phyloP scores from a whole-genome alignment of 1,140 invertebrate genomes.

The Mactra quadrangularis region DNA sequence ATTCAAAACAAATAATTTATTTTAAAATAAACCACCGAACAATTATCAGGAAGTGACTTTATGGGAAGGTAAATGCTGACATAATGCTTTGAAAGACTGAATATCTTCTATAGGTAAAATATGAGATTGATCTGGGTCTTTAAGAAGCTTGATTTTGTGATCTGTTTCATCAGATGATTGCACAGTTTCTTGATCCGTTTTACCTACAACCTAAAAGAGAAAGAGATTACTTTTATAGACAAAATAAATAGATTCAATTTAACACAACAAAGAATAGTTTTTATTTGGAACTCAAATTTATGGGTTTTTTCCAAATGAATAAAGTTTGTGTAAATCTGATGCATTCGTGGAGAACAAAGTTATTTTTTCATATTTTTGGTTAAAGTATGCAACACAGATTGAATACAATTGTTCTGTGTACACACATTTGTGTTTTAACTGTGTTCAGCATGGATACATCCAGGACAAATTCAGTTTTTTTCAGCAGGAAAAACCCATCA shows the following conservation, averaged over 20 bases:
- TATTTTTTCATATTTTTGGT: not conserved
- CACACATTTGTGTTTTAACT: too few species aligned
- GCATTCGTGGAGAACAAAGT: not conserved
- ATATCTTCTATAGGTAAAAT: constrained; percentile 16
- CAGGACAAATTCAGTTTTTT: too few species aligned
- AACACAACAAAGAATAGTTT: not conserved
- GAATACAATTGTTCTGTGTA: too few species aligned
- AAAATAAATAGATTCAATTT: not conserved
- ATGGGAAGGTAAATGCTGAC: constrained; percentile 4
- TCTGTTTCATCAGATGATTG: constrained; percentile 13
- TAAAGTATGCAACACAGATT: not conserved
- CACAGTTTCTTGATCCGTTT: not conserved
- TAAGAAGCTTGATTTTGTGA: constrained; percentile 39
- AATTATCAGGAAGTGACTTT: constrained; percentile 40
- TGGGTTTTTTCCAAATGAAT: too few species aligned
- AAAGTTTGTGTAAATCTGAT: not conserved
- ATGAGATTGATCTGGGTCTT: constrained; percentile 38
- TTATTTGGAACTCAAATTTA: not conserved
- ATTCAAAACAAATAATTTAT: too few species aligned
- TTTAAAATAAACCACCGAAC: not conserved
- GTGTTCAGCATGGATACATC: too few species aligned
- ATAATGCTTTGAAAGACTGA: constrained; percentile 9
- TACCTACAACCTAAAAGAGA: constrained; percentile 43
- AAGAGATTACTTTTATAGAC: not conserved
- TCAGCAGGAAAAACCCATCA: too few species aligned